Base-by-base conservation (phyloP, 2,888 invertebrate genomes). In the Mallateleia sp. region DNA sequence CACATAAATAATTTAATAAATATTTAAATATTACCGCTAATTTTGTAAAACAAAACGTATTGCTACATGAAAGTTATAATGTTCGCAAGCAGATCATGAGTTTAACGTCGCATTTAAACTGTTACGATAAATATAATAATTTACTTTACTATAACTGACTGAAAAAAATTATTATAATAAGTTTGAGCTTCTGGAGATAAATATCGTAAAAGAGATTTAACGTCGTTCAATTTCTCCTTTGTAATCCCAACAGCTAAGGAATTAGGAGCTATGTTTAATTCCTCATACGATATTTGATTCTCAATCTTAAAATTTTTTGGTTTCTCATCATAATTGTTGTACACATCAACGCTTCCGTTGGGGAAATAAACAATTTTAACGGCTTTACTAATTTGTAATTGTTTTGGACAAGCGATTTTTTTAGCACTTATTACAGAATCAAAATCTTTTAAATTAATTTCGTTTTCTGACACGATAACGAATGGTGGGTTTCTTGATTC, bases 321-420 rank as follows among this genome's bases (percentile, higher is more conserved):
- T n/a, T n/a, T n/a, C n/a, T n/a, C n/a, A n/a, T n/a, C n/a, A n/a
- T n/a, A n/a, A n/a, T n/a, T n/a, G n/a, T n/a, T n/a, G n/a, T n/a
- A n/a, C n/a, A n/a, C n/a, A n/a, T n/a, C n/a, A n/a, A n/a, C n/a
- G n/a, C n/a, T n/a, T n/a, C n/a, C n/a, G n/a, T n/a, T n/a, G n/a
- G 83, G 74, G 42, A 34, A 64, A 18, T 80, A 87, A 38, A 20
- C 56, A 1, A 87, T 79, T 75, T 58, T 83, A 2, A 56, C 71
- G 24, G 77, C 71, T 62, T 84, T 71, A 22, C 79, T 83, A 7
- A 87, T 79, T 50, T 60, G 75, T 24, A 87, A 25, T 15, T 66
- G 24, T 62, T 83, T 69, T 20, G 79, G 79, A 58, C 18, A 42
- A 20, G 1, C 14, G 2, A 64, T 28, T 56, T 87, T 34, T 62